Percentiles rank a stretch among this genome's conserved stretches.
These are phyloP conservation scores for Drosophila ochracea DNA, from an alignment of 2,888 invertebrate genomes.

Conservation along the genomic window DNA sequence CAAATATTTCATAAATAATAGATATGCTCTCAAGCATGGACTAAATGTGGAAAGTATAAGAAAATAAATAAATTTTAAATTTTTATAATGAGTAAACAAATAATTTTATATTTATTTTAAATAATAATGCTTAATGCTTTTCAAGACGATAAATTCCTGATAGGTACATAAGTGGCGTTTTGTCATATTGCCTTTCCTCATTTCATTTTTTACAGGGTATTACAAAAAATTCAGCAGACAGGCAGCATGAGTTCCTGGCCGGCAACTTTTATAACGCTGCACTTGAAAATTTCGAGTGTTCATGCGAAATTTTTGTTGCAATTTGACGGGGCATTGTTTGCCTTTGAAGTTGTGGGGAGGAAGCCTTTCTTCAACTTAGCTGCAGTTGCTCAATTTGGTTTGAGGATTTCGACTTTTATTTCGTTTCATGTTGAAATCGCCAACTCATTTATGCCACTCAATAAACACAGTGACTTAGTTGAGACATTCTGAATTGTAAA, in stretches of 20 bases:
- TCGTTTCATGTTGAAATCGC: slow-evolving; percentile 60
- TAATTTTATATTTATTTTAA: neutral
- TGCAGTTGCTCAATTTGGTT: slow-evolving; percentile 64
- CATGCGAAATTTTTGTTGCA: slow-evolving; percentile 70
- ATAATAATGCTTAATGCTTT: neutral
- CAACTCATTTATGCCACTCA: slow-evolving; percentile 69
- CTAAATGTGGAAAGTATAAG: neutral
- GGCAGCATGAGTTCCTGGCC: slow-evolving; percentile 6
- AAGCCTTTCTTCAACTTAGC: slow-evolving; percentile 28
- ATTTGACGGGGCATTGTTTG: slow-evolving; percentile 55
- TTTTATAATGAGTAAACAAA: neutral
- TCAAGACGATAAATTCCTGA: neutral
- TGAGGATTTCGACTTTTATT: slow-evolving; percentile 18
- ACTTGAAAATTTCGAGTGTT: slow-evolving; percentile 71
- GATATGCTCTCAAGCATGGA: neutral
- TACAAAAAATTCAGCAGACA: slow-evolving; percentile 11
- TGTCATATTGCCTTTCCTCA: neutral
- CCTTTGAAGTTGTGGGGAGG: slow-evolving; percentile 2
- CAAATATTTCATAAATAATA: too few relatives aligned
- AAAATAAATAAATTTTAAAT: neutral
- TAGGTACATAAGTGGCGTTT: too few relatives aligned
- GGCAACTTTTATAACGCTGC: slow-evolving; percentile 41
- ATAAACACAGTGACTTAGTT: slow-evolving; percentile 19
- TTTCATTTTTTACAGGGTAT: slow-evolving; percentile 23
- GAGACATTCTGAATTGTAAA: slow-evolving; percentile 37